Percentiles rank a stretch among this genome's conserved stretches.
These are phyloP conservation scores for Megamerina dolium DNA, from an alignment of 2,888 invertebrate genomes.

Conservation along the genomic window DNA sequence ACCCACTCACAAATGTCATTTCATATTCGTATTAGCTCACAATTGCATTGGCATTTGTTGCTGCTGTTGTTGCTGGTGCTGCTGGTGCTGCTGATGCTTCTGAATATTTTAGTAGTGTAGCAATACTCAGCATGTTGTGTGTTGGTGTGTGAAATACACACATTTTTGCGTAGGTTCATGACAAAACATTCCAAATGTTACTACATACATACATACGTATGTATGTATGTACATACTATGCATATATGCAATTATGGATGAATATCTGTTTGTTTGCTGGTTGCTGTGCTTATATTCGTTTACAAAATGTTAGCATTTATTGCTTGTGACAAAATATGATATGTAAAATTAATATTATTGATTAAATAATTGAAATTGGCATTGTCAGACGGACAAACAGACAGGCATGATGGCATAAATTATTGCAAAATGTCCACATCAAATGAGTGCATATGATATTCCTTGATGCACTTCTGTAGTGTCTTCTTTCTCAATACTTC, in stretches of 20 bases:
- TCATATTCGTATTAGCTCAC: constrained; percentile 1
- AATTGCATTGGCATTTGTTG: constrained; percentile 8
- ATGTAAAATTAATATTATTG: constrained; percentile 51
- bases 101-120: constrained; percentile 19
- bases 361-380: constrained; percentile 50
- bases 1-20: not conserved
- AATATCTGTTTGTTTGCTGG: constrained; percentile 2
- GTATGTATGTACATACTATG: not conserved
- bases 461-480: too few species aligned
- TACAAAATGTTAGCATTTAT: constrained; percentile 43
- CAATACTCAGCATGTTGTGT: constrained; percentile 31
- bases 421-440: not conserved
- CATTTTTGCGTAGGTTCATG: too few species aligned
- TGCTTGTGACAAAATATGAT: constrained; percentile 50
- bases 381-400: constrained; percentile 32
- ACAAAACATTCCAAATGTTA: too few species aligned
- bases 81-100: constrained; percentile 24
- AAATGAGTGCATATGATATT: too few species aligned
- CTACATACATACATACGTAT: constrained; percentile 34
- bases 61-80: constrained; percentile 17
- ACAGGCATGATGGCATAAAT: too few species aligned
- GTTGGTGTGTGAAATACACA: too few species aligned
- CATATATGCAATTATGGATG: not conserved
- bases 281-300: constrained; percentile 16
- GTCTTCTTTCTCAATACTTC: too few species aligned